Base-by-base conservation (phyloP, 2,113 vertebrate species). In the human (Homo sapiens) region DNA sequence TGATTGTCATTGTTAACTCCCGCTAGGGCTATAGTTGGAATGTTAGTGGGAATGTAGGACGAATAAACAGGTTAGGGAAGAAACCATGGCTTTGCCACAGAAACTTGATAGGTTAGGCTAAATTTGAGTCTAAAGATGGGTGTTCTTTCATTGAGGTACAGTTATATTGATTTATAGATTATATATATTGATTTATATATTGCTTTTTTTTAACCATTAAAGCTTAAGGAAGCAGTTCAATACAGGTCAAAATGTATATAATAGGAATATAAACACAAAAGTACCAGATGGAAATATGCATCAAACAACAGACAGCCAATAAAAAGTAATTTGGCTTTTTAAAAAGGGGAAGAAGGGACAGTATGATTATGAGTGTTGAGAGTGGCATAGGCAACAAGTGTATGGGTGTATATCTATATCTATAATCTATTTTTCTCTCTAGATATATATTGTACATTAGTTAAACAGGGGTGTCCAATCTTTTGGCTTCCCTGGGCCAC, bases 271-370 rank as follows among this genome's bases (percentile, higher is more conserved):
- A 89, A 96, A 93, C 45, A 14, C 16, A 59, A 93, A 55, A 61
- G 12, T 50, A 73, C 30, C 48, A 59, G 61, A 48, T 86, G 48
- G 78, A 96, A 94, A 85, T 81, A 32, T 55, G 50, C 18, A 35
- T 57, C 30, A 84, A 93, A 78, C 55, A 90, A 78, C 9, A 96
- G 38, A 90, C 82, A 90, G 61, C 80, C 66, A 90, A 43, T 32
- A 75, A 78, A 79, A 90, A 45, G 32, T 84, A 86, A 76, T 82
- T 79, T 79, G 40, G 11, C 55, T n/a, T 80, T 93, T 79, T 52
- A 14, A 23, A 66, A 76, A 78, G 72, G 50, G 8, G 25, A 16
- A 23, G 57, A n/a, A 8, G 18, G 1, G 11, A 87, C 66, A 90
- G 76, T 43, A 50, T n/a, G 30, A 73, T 82, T 96, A 86, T 64